These are phyloP conservation scores for Nemurella pictetii DNA, from an alignment of 2,888 invertebrate species.

Conservation along the genomic window DNA sequence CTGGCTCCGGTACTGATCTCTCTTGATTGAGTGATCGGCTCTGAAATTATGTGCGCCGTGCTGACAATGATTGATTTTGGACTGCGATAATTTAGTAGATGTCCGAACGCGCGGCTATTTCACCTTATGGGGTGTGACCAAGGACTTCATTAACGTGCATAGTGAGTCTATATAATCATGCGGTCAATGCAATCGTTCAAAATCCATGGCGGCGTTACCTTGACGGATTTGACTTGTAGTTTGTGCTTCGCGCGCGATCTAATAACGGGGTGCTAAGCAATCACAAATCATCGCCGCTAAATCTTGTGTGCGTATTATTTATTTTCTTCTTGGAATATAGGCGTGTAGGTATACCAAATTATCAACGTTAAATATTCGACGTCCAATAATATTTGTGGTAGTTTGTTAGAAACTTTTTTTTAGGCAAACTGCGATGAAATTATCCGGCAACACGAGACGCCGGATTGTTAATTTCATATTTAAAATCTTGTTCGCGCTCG, in stretches of 20 bases:
- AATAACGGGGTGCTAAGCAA: neutral
- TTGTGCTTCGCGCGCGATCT: neutral
- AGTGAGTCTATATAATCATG: neutral
- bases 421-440: neutral
- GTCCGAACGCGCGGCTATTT: neutral
- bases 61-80: neutral
- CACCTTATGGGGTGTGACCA: neutral
- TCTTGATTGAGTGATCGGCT: neutral
- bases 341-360: neutral
- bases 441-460: neutral
- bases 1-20: slow-evolving; percentile 22
- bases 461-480: neutral
- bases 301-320: neutral
- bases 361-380: neutral
- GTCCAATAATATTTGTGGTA: neutral
- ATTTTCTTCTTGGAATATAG: neutral
- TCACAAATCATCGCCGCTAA: neutral
- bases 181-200: neutral
- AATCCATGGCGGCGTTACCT: neutral
- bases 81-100: neutral
- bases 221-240: neutral
- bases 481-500: neutral
- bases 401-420: neutral
- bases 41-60: neutral
- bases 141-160: neutral